phyloP scores from a whole-genome alignment of 2,797 vertebrate genomes.

The Anabacerthia variegaticeps region DNA sequence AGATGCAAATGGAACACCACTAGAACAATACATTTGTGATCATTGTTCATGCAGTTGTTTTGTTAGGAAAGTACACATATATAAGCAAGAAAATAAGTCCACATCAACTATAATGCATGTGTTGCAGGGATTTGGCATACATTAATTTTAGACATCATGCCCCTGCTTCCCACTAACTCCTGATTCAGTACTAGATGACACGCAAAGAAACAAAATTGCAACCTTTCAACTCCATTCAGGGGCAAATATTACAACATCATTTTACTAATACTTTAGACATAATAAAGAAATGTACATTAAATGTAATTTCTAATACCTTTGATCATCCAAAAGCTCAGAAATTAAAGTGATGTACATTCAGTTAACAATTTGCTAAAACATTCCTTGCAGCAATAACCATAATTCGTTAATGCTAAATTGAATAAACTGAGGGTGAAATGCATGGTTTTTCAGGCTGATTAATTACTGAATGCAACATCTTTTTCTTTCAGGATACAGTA shows the following conservation, averaged over 20 bases:
- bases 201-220: not conserved
- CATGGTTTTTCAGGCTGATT: not conserved
- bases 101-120: fast-evolving
- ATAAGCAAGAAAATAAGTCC: not conserved
- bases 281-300: not conserved
- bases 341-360: not conserved
- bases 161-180: not conserved
- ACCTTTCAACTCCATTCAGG: not conserved
- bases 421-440: not conserved
- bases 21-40: not conserved
- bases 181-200: not conserved
- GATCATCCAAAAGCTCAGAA: not conserved
- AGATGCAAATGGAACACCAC: not conserved
- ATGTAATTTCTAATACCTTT: not conserved
- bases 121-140: not conserved
- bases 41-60: not conserved
- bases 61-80: not conserved
- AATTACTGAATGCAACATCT: not conserved
- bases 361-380: not conserved
- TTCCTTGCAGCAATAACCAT: not conserved
- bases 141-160: not conserved
- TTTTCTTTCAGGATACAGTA: not conserved
- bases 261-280: not conserved
- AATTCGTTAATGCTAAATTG: not conserved
- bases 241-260: not conserved